A percentile compares a stretch with the other conserved stretches of the same genome.
phyloP scores from a whole-genome alignment of 2,888 invertebrate genomes.

The Andrena hattorfiana region DNA sequence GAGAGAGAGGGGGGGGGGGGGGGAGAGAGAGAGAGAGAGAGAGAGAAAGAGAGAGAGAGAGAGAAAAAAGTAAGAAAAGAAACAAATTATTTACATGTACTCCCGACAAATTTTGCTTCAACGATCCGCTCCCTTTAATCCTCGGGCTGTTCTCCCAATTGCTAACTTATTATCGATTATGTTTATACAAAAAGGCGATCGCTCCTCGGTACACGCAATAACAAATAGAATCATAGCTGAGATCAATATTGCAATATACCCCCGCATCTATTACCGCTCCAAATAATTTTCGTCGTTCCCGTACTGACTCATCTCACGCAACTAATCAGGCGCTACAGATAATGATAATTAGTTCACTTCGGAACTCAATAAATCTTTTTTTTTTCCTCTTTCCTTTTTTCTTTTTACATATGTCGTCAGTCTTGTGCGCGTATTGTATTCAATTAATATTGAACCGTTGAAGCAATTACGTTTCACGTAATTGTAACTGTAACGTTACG shows the following conservation, averaged over 20 bases:
- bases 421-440: conserved; percentile 64
- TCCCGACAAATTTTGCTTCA: conserved; percentile 55
- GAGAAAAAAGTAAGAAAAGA: conserved; percentile 3
- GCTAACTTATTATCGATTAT: conserved; percentile 43
- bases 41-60: conserved; percentile 15
- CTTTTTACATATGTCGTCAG: conserved; percentile 56
- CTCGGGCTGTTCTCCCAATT: conserved; percentile 26
- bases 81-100: conserved; percentile 68
- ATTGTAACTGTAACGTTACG: conserved; percentile 56
- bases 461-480: conserved; percentile 60
- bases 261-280: conserved; percentile 29
- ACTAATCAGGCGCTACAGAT: conserved; percentile 36
- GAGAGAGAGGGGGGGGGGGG: no score
- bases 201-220: conserved; percentile 56
- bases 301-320: conserved; percentile 42
- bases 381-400: neutral
- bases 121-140: conserved; percentile 48
- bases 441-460: conserved; percentile 57
- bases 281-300: conserved; percentile 31
- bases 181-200: conserved; percentile 53
- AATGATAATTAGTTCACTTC: conserved; percentile 28
- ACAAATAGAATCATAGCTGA: conserved; percentile 58
- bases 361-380: conserved; percentile 27
- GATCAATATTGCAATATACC: conserved; percentile 58
- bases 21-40: neutral